These are phyloP conservation scores for Cyaniris semiargus DNA, from an alignment of 2,888 invertebrate genomes.

Conservation along the genomic window DNA sequence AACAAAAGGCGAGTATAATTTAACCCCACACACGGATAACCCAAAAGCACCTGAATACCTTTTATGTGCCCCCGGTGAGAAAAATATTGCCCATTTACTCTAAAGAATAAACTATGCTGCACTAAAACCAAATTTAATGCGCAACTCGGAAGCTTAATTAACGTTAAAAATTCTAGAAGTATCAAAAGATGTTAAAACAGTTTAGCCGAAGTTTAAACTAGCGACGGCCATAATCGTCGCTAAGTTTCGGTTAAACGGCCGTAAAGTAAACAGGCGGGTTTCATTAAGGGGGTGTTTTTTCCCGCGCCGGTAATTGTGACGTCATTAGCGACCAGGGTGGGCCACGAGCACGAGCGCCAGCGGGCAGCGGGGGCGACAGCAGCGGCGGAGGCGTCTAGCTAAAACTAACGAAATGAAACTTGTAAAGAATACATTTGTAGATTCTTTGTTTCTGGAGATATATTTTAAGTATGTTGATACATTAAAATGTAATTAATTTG, in stretches of 20 bases:
- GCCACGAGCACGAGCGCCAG: constrained; percentile 28
- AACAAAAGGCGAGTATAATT: neutral
- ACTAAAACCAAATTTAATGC: neutral
- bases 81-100: neutral
- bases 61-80: neutral
- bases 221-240: neutral
- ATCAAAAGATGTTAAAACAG: constrained; percentile 19
- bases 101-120: neutral
- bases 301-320: constrained; percentile 35
- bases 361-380: neutral
- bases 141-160: constrained; percentile 34
- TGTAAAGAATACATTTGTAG: neutral
- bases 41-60: neutral
- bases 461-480: too few species aligned
- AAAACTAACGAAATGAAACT: too few species aligned
- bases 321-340: constrained; percentile 37
- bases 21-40: neutral
- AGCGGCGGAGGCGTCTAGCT: neutral
- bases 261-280: constrained; percentile 10
- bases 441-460: neutral
- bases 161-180: constrained; percentile 8
- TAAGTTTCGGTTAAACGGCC: constrained; percentile 13
- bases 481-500: too few species aligned
- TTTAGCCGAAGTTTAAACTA: neutral
- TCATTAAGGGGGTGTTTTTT: constrained; percentile 9